Conservation (phyloP, 2,888 invertebrate genomes). For the Lasioglossum oenotherae region DNA sequence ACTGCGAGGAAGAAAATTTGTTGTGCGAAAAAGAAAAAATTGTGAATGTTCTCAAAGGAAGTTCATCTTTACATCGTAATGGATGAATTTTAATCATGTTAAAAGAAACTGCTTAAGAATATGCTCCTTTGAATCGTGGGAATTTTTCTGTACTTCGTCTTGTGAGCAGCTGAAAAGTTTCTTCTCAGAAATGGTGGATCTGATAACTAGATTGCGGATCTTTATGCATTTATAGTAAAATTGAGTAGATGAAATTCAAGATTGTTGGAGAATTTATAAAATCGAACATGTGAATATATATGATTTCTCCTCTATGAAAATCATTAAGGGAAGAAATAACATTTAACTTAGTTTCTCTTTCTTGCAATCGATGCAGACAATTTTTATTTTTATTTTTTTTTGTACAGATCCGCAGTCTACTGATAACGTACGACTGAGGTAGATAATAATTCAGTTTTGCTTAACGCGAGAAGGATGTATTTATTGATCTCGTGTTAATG, state of each 20-base stretch:
- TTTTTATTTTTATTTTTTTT: no score
- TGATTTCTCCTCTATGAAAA: no score
- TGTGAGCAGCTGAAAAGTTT: neutral
- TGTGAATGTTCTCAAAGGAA: neutral
- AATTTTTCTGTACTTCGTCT: neutral
- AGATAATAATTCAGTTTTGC: neutral
- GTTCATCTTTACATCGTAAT: neutral
- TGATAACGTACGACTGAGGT: fast-evolving
- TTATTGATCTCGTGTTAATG: neutral
- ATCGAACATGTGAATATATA: no score
- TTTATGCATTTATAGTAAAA: no score
- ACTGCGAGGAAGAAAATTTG: neutral
- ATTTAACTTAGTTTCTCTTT: no score
- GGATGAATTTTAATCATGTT: neutral
- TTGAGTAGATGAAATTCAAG: no score
- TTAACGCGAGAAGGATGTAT: neutral
- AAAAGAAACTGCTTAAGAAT: neutral
- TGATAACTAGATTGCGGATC: neutral
- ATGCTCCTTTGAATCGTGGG: neutral
- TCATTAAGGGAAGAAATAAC: no score
- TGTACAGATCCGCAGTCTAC: no score
- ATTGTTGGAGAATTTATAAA: no score
- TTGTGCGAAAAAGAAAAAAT: neutral
- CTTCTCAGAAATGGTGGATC: neutral
- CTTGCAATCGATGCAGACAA: no score